Base-by-base conservation (phyloP, 37 sponge, comb jelly and placozoan species). In the Corticium candelabrum region DNA sequence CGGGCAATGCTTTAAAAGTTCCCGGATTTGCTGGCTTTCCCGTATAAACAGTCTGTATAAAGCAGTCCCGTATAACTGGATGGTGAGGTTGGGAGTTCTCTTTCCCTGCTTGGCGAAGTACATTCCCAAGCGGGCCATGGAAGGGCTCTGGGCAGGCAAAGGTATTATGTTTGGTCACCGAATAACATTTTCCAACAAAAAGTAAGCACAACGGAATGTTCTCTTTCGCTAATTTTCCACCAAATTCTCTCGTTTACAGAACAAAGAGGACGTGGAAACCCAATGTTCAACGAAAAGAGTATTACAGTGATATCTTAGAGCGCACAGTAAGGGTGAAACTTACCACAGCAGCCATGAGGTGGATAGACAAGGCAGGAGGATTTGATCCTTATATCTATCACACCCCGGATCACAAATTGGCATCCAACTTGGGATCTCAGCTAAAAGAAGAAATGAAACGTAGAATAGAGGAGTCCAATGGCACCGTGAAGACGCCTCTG, bases 291-390 rank as follows among this genome's bases (percentile, higher is more conserved):
- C 72, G 77, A 21, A 83, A 86, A 50, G 56, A 68, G 1, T 92
- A 82, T 67, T 78, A 78, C 75, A 92, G 93, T 43, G 74, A 86
- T 11, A 67, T 92, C 15, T 77, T 92, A 35, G 84, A 43, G 37
- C 37, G 41, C 21, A 79, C 67, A 0, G 41, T 88, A 57, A 41
- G 33, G 0, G 39, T 92, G 5, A 68, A 81, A 35, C 73, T 92
- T 21, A 86, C 93, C 15, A 83, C 87, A 2, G 33, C 71, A 72
- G 89, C 81, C 39, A 87, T 92, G 86, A 77, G 93, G 41, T 84
- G 85, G 15, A 92, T 92, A 34, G 93, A 92, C 82, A 92, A 86
- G 73, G 89, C 89, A 3, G 93, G 93, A 37, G 89, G 89, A 1
- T 86, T 92, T 37, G 93, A 92, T 41, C 79, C 75, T 7, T 92